Evolutionary conservation across 2,113 vertebrate genomes (phyloP).

Genomic region (Eira barbara): DNA sequence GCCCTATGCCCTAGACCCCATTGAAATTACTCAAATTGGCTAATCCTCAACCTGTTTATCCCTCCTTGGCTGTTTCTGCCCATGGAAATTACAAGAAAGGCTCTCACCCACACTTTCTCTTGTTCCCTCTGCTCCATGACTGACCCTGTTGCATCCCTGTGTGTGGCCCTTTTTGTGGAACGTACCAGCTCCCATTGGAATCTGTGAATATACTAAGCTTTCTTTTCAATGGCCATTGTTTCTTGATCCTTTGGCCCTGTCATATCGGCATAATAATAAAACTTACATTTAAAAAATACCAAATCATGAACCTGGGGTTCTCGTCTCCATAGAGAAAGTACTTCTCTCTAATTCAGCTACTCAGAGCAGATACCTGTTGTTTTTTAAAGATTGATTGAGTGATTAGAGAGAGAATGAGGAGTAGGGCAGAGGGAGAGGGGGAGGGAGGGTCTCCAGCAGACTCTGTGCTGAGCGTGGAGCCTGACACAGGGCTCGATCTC

Average conservation of each 20-base stretch:
- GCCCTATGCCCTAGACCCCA: background rate
- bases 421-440: background rate
- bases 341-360: background rate
- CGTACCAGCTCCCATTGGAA: background rate
- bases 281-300: background rate
- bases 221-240: background rate
- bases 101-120: background rate
- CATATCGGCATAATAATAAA: background rate
- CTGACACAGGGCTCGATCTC: background rate
- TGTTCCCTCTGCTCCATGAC: background rate
- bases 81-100: background rate
- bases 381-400: background rate
- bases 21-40: background rate
- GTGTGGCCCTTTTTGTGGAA: background rate
- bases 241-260: background rate
- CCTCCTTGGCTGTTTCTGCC: background rate
- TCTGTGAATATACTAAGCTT: background rate
- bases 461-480: background rate
- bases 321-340: background rate
- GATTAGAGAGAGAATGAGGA: background rate
- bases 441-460: background rate
- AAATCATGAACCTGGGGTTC: background rate
- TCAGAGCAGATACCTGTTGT: background rate
- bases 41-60: background rate
- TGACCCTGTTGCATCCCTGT: no score